Evolutionary conservation across 2,797 vertebrate genomes (phyloP), one percentile per base, ranked within the genome.

Genomic region (Anas capensis): DNA sequence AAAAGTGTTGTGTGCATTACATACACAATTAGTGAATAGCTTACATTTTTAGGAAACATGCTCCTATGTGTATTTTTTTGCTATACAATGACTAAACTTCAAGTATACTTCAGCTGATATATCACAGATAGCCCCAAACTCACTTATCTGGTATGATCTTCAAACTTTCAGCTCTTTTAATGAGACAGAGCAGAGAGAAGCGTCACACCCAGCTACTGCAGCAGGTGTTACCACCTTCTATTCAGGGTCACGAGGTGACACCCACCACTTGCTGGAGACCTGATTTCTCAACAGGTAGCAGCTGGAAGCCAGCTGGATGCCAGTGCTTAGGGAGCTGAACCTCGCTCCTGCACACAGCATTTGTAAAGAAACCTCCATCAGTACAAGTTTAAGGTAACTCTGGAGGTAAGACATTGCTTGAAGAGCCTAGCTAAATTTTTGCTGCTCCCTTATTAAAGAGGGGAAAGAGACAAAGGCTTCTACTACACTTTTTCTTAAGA

Each of bases 71-170:
- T 17, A 1, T 10, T 38, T 15, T 14, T 34, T 5, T 4, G 38
- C 36, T 76, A 53, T 23, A 44, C 23, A 13, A 9, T 4, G 14
- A 31, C 15, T 83, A 16, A 78, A 75, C 40, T 57, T n/a, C 21
- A 71, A 31, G 20, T 33, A 60, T 34, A 53, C 49, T 57, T 81
- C 64, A 68, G 24, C 33, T 76, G 42, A 80, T 3, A 2, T 18
- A 38, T 46, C 1, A 3, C 38, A 3, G 21, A 54, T 6, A 17
- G 44, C 16, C 54, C 82, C 73, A 79, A 92, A 76, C 6, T 6
- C 26, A 51, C 2, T 40, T 1, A 0, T 5, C 27, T 60, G 7
- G 24, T 60, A 33, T 0, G 0, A 64, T 60, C 71, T 71, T 80
- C 56, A 40, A 58, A 23, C 38, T 62, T 77, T 60, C 21, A 54